Evolutionary conservation across 2,797 vertebrate genomes (phyloP), one percentile per base, ranked within the genome.

Genomic region (Benthosema pterotum): DNA sequence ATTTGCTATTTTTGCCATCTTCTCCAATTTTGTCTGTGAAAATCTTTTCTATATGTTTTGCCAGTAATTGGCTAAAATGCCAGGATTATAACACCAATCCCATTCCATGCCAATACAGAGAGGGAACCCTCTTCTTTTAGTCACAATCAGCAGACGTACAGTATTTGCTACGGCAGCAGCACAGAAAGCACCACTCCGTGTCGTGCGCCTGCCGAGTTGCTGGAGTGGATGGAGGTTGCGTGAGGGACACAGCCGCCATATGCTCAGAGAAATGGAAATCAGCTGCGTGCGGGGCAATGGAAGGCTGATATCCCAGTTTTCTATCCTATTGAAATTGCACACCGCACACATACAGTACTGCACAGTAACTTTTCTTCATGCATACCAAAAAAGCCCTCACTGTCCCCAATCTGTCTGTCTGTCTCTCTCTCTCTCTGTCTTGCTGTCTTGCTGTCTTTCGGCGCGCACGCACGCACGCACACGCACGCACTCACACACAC

Each of bases 251-350:
- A 32, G 14, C 17, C 1, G 66, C 67, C 51, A 71, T 68, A 58
- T 75, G 68, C 11, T 11, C 32, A 1, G 50, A 49, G 63, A 51
- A 38, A 42, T 56, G 56, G 42, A 59, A 56, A 71, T 55, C n/a
- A n/a, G 22, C 4, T 22, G 22, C 22, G 22, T 22, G 22, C 2
- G 22, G 22, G 22, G 58, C n/a, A 63, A 25, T 55, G 70, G 72
- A 75, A 84, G 71, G 59, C 64, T 73, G 60, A 52, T 63, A 69
- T 80, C 64, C 38, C n/a, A 52, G 65, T 15, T 71, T 54, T 73
- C 71, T 19, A 65, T 82, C 73, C 53, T 54, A 57, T 62, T 74
- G 56, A 52, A 60, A 74, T 62, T 72, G 28, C 52, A 67, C 52
- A 63, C n/a, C 14, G 57, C 58, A 63, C 9, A 64, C 9, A 64